A percentile compares a stretch with the other conserved stretches of the same genome.
phyloP scores from a whole-genome alignment of 2,888 invertebrate genomes.

The Ectropis crepuscularia region DNA sequence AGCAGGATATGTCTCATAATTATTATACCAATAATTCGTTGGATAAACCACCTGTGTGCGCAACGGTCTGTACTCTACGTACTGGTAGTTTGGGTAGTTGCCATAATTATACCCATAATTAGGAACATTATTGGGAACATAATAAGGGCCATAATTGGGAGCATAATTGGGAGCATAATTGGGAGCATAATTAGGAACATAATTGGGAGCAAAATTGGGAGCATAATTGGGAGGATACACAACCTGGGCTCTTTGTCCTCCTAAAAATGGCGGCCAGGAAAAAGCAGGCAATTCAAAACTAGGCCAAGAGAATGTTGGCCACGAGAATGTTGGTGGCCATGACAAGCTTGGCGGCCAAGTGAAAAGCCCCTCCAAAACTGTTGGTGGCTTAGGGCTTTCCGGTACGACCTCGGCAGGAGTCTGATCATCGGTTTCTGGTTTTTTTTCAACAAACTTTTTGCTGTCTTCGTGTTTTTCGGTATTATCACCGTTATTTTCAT shows the following conservation, averaged over 20 bases:
- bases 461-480: conserved; percentile 1
- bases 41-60: too few species aligned
- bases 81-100: too few species aligned
- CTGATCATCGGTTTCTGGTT: conserved; percentile 24
- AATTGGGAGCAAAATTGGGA: too few species aligned
- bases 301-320: conserved; percentile 17
- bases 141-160: too few species aligned
- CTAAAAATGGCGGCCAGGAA: conserved; percentile 19
- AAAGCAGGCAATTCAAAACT: conserved; percentile 16
- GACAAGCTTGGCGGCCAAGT: conserved; percentile 9
- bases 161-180: too few species aligned
- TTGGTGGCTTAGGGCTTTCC: conserved; percentile 19
- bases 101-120: too few species aligned
- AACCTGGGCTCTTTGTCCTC: conserved; percentile 2
- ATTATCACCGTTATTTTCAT: conserved; percentile 8
- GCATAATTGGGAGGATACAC: not conserved
- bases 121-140: too few species aligned
- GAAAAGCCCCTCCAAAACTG: conserved; percentile 9
- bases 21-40: too few species aligned
- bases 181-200: not conserved
- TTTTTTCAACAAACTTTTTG: conserved; percentile 7
- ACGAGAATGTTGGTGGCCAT: conserved; percentile 13
- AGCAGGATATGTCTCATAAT: too few species aligned
- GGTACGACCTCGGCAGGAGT: conserved; percentile 18
- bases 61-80: too few species aligned